These are phyloP conservation scores for Heliconius congener DNA, from an alignment of 1,140 invertebrate genomes.

Conservation along the genomic window DNA sequence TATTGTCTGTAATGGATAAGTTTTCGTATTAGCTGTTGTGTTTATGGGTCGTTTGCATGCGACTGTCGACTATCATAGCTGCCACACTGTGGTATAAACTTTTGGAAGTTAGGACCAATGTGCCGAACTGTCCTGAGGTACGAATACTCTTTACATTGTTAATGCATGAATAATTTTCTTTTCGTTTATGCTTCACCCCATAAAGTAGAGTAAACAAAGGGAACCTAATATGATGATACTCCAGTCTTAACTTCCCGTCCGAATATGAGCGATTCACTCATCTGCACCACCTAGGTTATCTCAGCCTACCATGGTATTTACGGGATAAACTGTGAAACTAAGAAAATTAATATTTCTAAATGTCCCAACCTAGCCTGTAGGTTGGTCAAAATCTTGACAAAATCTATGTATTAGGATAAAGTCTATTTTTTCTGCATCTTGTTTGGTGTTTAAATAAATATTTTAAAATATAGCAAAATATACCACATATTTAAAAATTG, in stretches of 20 bases:
- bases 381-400: too few relatives aligned
- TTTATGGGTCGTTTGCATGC: conserved; percentile 76
- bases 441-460: neutral
- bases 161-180: neutral
- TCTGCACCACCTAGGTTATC: too few relatives aligned
- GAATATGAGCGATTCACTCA: too few relatives aligned
- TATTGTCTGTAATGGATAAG: conserved; percentile 65
- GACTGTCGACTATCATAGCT: conserved; percentile 36
- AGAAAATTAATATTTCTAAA: too few relatives aligned
- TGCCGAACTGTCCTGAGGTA: neutral
- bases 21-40: conserved; percentile 67
- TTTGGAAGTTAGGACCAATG: neutral
- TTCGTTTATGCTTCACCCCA: neutral
- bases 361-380: too few relatives aligned
- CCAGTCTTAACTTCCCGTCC: too few relatives aligned
- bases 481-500: neutral
- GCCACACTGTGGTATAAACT: neutral
- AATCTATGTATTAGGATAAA: too few relatives aligned
- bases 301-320: too few relatives aligned
- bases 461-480: neutral
- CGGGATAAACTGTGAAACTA: too few relatives aligned
- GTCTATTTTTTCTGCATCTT: neutral
- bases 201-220: too few relatives aligned
- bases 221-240: too few relatives aligned
- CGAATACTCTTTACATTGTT: neutral